Evolutionary conservation across 2,797 vertebrate species (phyloP).

Genomic region (Parambassis ranga): DNA sequence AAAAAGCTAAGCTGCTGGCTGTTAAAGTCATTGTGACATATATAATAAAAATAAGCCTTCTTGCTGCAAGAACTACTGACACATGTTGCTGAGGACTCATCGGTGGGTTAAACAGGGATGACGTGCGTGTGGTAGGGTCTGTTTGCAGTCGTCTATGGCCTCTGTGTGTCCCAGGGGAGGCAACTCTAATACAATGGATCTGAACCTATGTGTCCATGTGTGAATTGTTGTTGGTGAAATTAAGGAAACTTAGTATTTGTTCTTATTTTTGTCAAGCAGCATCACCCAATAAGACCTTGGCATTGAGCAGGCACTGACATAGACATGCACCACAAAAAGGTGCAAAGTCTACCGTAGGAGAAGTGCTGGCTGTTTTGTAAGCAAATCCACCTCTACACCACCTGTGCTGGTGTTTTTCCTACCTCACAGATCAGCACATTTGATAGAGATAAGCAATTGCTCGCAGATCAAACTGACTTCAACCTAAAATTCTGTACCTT

Average conservation of each 20-base stretch:
- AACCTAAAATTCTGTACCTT: no score
- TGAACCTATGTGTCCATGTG: background rate
- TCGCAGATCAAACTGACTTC: no score
- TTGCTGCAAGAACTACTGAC: no score
- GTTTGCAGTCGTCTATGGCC: no score
- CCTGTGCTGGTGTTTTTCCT: background rate
- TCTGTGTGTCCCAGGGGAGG: background rate
- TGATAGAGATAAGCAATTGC: background rate
- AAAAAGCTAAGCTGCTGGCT: no score
- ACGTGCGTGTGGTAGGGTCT: no score
- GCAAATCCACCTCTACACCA: conserved; percentile 8
- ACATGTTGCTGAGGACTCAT: no score
- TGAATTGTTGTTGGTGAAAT: conserved; percentile 9
- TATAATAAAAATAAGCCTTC: no score
- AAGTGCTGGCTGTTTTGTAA: conserved; percentile 17
- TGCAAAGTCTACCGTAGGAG: conserved; percentile 4
- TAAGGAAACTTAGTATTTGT: background rate
- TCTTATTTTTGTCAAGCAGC: background rate
- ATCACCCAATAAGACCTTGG: background rate
- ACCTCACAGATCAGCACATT: background rate
- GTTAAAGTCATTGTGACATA: no score
- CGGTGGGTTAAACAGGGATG: no score
- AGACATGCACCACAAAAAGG: background rate
- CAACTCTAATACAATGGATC: background rate
- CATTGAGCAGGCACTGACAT: background rate